Percentiles rank a stretch among this genome's conserved stretches.
These are phyloP conservation scores for Clavelina lepadiformis DNA, from an alignment of 23 tunicate genomes.

Conservation along the genomic window DNA sequence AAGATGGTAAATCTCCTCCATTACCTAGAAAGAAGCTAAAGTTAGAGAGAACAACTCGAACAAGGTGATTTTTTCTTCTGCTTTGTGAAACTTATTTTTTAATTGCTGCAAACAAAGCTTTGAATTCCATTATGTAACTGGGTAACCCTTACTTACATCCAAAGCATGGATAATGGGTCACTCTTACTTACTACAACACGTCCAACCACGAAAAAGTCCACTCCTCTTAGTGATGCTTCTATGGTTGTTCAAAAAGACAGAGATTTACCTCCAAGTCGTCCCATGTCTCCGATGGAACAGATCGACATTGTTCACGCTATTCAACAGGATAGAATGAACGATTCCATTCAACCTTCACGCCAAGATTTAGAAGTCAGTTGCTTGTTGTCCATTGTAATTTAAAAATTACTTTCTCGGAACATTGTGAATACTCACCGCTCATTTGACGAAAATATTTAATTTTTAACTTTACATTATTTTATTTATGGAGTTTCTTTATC, in stretches of 20 bases:
- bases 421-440: too few relatives aligned
- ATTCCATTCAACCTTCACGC: conserved; percentile 36
- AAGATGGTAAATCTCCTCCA: conserved; percentile 15
- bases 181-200: too few relatives aligned
- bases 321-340: conserved; percentile 12
- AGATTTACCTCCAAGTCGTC: conserved; percentile 69
- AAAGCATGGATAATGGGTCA: too few relatives aligned
- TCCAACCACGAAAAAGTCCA: too few relatives aligned
- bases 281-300: conserved; percentile 93
- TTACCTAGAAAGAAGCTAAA: conserved; percentile 2
- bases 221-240: background rate
- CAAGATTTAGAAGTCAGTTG: conserved; percentile 54
- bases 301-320: conserved; percentile 25
- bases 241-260: conserved; percentile 6
- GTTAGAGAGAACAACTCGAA: background rate
- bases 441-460: too few relatives aligned
- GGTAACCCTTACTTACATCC: too few relatives aligned
- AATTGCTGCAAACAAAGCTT: background rate
- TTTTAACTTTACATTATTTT: conserved; percentile 1
- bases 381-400: too few relatives aligned
- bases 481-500: background rate
- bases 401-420: too few relatives aligned
- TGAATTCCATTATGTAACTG: too few relatives aligned
- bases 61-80: background rate
- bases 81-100: background rate